Conservation (phyloP, 1,140 invertebrate genomes). For the Ostrea edulis region DNA sequence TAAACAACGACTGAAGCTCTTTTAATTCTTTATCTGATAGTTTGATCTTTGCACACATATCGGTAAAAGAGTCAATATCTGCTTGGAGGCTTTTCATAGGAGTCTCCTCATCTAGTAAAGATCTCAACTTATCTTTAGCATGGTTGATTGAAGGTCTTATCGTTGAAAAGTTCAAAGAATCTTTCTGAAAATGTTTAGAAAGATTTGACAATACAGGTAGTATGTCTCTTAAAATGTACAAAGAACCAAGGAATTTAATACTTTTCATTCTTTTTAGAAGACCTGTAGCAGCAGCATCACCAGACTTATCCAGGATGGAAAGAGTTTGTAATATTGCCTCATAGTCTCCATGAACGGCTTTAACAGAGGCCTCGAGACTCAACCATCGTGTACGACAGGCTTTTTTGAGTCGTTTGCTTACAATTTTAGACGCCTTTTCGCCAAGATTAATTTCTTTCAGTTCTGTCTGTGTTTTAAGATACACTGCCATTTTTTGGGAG, state of each 20-base stretch:
- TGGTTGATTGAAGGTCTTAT: not conserved
- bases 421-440: not conserved
- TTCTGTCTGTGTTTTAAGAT: constrained; percentile 37
- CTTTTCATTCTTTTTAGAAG: constrained; percentile 49
- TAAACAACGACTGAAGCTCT: not conserved
- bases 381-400: constrained; percentile 58
- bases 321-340: constrained; percentile 41
- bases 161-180: not conserved
- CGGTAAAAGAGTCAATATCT: constrained; percentile 37
- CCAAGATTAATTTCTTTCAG: constrained; percentile 40
- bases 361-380: constrained; percentile 48
- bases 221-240: constrained; percentile 32
- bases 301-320: not conserved
- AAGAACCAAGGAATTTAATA: constrained; percentile 48
- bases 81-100: constrained; percentile 12
- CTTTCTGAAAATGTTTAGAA: constrained; percentile 13
- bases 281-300: constrained; percentile 51
- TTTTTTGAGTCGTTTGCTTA: constrained; percentile 53
- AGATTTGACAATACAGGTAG: not conserved
- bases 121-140: constrained; percentile 15
- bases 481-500: constrained; percentile 57
- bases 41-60: constrained; percentile 33
- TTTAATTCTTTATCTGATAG: not conserved
- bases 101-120: not conserved
- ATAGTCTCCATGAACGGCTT: constrained; percentile 39